phyloP scores from a whole-genome alignment of 2,113 vertebrate species.

The Scomber scombrus region DNA sequence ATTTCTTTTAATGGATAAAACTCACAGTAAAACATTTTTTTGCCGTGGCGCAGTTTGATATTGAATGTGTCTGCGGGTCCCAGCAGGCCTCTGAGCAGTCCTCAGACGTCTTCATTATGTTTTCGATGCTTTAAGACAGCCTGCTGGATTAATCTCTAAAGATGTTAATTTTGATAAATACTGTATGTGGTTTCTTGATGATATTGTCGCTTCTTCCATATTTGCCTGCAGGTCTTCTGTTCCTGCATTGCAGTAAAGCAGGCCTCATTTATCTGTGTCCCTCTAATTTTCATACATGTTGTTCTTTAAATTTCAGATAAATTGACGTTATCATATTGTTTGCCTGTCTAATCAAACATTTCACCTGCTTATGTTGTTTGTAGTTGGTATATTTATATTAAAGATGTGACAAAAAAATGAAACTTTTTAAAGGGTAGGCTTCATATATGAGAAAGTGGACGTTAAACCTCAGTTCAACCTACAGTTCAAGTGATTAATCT shows the following conservation, averaged over 20 bases:
- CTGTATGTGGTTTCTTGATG: background rate
- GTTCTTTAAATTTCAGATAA: background rate
- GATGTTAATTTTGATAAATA: background rate
- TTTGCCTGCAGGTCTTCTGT: conserved; percentile 11
- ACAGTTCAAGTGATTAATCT: background rate
- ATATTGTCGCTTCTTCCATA: background rate
- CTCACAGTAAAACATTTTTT: too few relatives aligned
- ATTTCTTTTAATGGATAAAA: too few relatives aligned
- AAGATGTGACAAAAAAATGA: background rate
- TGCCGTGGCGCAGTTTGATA: too few relatives aligned
- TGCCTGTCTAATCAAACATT: background rate
- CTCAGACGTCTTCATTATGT: too few relatives aligned
- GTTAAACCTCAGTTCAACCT: background rate
- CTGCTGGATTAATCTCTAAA: background rate
- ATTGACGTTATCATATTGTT: background rate
- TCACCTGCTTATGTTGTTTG: background rate
- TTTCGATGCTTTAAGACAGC: too few relatives aligned
- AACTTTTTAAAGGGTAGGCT: too few relatives aligned
- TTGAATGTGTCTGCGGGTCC: too few relatives aligned
- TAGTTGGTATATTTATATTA: background rate
- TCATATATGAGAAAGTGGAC: background rate
- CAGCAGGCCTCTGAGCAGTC: too few relatives aligned
- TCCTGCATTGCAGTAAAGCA: background rate
- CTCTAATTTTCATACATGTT: background rate
- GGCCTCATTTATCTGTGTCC: background rate